phyloP scores from a whole-genome alignment of 2,797 vertebrate species.

The Halcyon smyrnensis region DNA sequence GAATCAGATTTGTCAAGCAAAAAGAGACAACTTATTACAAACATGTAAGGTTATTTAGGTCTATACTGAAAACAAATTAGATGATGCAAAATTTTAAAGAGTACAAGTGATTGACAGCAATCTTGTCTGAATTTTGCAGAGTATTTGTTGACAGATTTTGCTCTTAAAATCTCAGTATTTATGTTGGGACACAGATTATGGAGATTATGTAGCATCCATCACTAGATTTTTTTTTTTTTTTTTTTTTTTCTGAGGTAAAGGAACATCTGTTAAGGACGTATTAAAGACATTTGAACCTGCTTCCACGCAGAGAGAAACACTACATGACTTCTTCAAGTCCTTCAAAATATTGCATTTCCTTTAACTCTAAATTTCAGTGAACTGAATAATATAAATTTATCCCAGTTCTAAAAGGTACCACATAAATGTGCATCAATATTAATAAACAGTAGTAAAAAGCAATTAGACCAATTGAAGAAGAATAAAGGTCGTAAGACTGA shows the following conservation, averaged over 20 bases:
- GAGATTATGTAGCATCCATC: neutral
- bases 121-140: neutral
- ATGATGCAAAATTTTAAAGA: neutral
- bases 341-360: neutral
- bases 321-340: neutral
- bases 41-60: neutral
- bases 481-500: neutral
- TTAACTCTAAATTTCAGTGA: neutral
- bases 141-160: neutral
- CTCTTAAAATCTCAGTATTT: neutral
- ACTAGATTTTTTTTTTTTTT: neutral
- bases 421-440: neutral
- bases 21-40: neutral
- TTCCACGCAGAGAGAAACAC: neutral
- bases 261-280: neutral
- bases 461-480: neutral
- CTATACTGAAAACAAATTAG: neutral
- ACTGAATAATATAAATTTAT: neutral
- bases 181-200: neutral
- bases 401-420: neutral
- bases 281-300: neutral
- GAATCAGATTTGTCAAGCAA: neutral
- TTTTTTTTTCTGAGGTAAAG: neutral
- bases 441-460: conserved; percentile 14
- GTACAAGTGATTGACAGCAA: neutral